Evolutionary conservation across 92 coral and sea anemone genomes (phyloP), one percentile per base, ranked within the genome.

Genomic region (Epizoanthus stellaris): DNA sequence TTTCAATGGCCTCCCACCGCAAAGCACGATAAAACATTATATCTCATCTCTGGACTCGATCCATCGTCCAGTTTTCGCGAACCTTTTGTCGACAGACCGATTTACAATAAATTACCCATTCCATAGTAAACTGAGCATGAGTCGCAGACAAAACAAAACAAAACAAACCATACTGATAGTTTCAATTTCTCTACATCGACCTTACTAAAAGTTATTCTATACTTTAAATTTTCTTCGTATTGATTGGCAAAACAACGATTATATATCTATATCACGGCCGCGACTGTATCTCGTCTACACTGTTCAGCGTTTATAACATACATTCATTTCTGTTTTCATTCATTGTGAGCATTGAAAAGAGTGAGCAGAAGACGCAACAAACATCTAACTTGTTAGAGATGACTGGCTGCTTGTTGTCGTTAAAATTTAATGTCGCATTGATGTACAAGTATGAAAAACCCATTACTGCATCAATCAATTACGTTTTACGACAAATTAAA

Each of bases 1-100:
- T 15, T 17, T 59, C 5, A 58, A 9, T 5, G 36, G 23, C 23
- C 6, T 62, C 49, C 60, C 39, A 2, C 12, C 19, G 25, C 52
- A 63, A 63, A 21, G 16, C 30, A 20, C 59, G 60, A 79, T 7
- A 63, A 20, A 20, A 11, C 3, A n/a, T 34, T 30, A 54, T 3
- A 6, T 39, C 17, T 20, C 17, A 62, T 43, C 40, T 42, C 14
- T 63, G 42, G 61, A 42, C 39, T 63, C 14, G 10, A 64, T 72
- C 77, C 17, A 72, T 43, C 77, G 30, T 19, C 16, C 60, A 72
- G 60, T 43, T 64, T 64, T 62, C 70, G 40, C 9, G 19, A 63
- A 63, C n/a, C 83, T 63, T 19, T 79, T 70, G 65, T 42, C 45
- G 61, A 61, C 82, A 79, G 61, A 21, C 49, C 19, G 67, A 53